These are phyloP conservation scores for Etheostoma nigrum DNA, from an alignment of 2,797 vertebrate genomes.

Conservation along the genomic window DNA sequence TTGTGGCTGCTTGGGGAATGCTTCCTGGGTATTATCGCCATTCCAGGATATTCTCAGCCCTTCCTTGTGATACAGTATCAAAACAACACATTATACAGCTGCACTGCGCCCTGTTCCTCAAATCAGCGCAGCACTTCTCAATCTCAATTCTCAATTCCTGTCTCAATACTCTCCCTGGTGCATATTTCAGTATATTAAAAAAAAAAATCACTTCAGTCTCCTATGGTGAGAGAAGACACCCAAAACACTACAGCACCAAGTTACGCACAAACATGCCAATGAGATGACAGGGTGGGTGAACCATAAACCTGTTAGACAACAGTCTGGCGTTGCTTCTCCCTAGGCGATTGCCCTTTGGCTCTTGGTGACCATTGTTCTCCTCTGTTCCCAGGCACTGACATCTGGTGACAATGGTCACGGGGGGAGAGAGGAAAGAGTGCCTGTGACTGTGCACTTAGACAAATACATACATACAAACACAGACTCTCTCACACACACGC, in stretches of 20 bases:
- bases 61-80: conserved; percentile 82
- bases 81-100: conserved; percentile 74
- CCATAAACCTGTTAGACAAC: conserved; percentile 71
- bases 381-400: conserved; percentile 84
- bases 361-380: conserved; percentile 80
- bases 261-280: conserved; percentile 33
- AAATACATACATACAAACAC: conserved; percentile 33
- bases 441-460: conserved; percentile 33
- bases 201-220: background rate
- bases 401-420: conserved; percentile 81
- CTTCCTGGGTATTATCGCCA: conserved; percentile 83
- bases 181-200: conserved; percentile 5
- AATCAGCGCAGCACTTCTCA: conserved; percentile 50
- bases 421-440: conserved; percentile 62
- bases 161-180: conserved; percentile 26
- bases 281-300: conserved; percentile 55
- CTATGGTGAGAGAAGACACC: conserved; percentile 13
- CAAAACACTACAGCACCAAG: conserved; percentile 21
- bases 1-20: conserved; percentile 65
- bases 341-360: conserved; percentile 76
- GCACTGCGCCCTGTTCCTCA: conserved; percentile 66
- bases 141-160: conserved; percentile 65
- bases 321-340: conserved; percentile 68
- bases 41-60: conserved; percentile 80
- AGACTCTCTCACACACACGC: background rate